Base-by-base conservation (phyloP, 2,113 vertebrate species). In the Elgaria multicarinata region DNA sequence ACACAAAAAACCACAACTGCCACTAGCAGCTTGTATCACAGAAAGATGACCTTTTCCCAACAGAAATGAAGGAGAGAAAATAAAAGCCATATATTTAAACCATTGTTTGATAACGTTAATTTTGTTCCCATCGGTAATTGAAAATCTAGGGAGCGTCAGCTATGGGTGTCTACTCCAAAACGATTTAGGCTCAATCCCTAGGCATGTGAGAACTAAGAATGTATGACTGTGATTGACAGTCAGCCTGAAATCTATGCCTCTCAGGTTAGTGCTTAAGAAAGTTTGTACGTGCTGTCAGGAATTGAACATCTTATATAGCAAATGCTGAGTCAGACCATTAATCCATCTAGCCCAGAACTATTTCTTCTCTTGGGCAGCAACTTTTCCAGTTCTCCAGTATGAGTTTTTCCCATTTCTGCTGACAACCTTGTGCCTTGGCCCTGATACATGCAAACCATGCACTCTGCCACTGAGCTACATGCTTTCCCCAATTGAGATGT, bases 1-100 rank as follows among this genome's bases (percentile, higher is more conserved):
- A 36, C 9, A 46, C n/a, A 24, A 26, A 95, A 96, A 88, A 82
- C 46, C 9, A 46, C n/a, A 24, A 44, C 58, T 4, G 93, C 92
- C 93, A 62, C 7, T 28, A n/a, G 28, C 16, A 93, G 91, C 94
- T 96, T 95, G 95, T 94, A 93, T 90, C 93, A 89, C 89, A 94
- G 91, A 91, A 50, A 78, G 58, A 83, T 93, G 93, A 92, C 92
- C 92, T 95, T 92, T 93, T 86, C 91, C 85, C 81, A 87, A 84
- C 77, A 4, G 67, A 89, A 92, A 92, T 0, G n/a, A 88, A 89
- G 84, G 91, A 36, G 90, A 91, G 86, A 95, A 92, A 88, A 31
- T 85, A 89, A 94, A 96, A 95, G 94, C 89, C 91, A 94, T 69
- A 95, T 93, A 94, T 94, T 93, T 93, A 90, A 89, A 89, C 69